Evolutionary conservation across 1,140 invertebrate genomes (phyloP).

Genomic region (Calephelis virginiensis): DNA sequence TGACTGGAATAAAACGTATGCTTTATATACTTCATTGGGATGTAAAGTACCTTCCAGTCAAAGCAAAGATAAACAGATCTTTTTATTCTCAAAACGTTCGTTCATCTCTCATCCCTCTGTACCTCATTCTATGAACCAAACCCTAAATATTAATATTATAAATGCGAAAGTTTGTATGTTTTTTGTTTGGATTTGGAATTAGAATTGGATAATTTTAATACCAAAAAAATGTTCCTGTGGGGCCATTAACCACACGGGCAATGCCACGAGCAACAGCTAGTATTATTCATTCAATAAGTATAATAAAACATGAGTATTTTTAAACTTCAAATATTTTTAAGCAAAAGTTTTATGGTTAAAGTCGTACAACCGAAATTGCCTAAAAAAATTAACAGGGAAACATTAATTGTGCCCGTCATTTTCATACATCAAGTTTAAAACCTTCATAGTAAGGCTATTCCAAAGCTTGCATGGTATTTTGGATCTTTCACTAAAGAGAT

Average conservation of each 20-base stretch:
- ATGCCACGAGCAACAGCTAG: background rate
- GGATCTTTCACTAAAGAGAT: background rate
- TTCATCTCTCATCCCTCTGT: too few species aligned
- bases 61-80: too few species aligned
- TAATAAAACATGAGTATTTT: background rate
- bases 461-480: background rate
- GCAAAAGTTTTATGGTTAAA: slow-evolving; percentile 12
- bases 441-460: slow-evolving; percentile 1
- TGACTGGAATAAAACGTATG: too few species aligned
- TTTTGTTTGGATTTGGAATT: too few species aligned
- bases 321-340: background rate
- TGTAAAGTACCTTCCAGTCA: too few species aligned
- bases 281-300: background rate
- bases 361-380: slow-evolving; percentile 10
- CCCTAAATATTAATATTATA: too few species aligned
- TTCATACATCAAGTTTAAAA: slow-evolving; percentile 13
- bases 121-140: too few species aligned
- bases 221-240: background rate
- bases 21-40: too few species aligned
- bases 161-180: too few species aligned
- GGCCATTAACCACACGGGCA: background rate
- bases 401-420: slow-evolving; percentile 12
- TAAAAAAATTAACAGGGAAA: slow-evolving; percentile 5
- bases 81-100: too few species aligned
- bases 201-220: too few species aligned